phyloP scores from a whole-genome alignment of 2,888 invertebrate species.

The Norana najaformis region DNA sequence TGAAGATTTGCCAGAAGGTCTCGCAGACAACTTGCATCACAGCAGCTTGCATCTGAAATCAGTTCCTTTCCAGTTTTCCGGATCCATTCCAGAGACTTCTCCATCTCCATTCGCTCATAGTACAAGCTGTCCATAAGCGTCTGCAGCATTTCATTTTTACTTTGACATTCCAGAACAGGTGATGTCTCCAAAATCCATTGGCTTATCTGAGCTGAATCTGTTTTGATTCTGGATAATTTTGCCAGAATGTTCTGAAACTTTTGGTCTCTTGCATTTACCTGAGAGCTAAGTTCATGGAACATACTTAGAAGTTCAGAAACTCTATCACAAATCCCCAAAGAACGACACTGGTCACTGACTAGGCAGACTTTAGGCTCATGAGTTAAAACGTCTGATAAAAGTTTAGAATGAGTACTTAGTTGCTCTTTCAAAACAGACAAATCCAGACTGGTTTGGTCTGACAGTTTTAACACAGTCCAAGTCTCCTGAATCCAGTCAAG shows the following conservation, averaged over 20 bases:
- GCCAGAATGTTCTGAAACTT: conserved; percentile 15
- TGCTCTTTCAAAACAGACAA: neutral
- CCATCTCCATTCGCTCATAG: neutral
- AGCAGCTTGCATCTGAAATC: neutral
- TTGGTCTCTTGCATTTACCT: neutral
- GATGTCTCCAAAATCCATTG: neutral
- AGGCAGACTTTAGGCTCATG: neutral
- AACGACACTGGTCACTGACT: neutral
- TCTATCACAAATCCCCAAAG: neutral
- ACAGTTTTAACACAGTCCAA: neutral
- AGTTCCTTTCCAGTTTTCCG: conserved; percentile 17
- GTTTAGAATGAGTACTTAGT: neutral
- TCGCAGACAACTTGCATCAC: conserved; percentile 1
- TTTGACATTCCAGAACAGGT: neutral
- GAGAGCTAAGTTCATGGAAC: conserved; percentile 10
- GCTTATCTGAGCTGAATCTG: neutral
- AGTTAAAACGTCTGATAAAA: neutral
- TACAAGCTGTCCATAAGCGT: neutral
- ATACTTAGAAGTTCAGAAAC: neutral
- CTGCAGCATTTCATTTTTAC: neutral
- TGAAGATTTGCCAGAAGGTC: conserved; percentile 5
- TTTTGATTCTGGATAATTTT: neutral
- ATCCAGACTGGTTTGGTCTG: neutral
- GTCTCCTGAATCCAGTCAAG: neutral
- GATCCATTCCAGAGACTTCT: conserved; percentile 13